These are phyloP conservation scores for Megalops cyprinoides DNA, from an alignment of 2,797 vertebrate genomes.

Conservation along the genomic window DNA sequence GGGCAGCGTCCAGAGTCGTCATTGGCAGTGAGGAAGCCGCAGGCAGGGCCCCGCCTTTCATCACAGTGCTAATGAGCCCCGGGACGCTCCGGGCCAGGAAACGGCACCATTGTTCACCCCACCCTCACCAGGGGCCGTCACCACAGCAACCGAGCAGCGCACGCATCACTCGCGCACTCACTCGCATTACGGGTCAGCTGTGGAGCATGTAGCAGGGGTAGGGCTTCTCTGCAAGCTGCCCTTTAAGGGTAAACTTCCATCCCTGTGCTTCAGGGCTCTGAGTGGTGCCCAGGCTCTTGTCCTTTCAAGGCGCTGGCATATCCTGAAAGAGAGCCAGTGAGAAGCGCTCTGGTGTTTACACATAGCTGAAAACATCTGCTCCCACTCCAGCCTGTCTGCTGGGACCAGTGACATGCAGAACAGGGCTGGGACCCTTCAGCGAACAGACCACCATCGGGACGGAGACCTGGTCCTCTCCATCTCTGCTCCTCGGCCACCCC, in stretches of 20 bases:
- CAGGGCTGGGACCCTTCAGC: not conserved
- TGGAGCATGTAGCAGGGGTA: slow-evolving; percentile 26
- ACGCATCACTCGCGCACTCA: not conserved
- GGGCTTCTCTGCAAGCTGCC: slow-evolving; percentile 33
- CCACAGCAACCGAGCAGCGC: slow-evolving; percentile 41
- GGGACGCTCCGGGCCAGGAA: slow-evolving; percentile 68
- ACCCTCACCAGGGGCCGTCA: slow-evolving; percentile 56
- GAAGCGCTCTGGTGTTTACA: slow-evolving; percentile 45
- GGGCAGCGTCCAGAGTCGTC: slow-evolving; percentile 9
- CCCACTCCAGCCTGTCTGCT: slow-evolving; percentile 43
- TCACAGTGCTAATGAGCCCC: slow-evolving; percentile 71
- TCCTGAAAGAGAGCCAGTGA: slow-evolving; percentile 44
- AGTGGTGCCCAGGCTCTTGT: slow-evolving; percentile 32
- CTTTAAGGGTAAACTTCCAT: slow-evolving; percentile 36
- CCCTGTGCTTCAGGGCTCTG: slow-evolving; percentile 43
- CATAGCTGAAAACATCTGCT: slow-evolving; percentile 50
- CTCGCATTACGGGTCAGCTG: not conserved
- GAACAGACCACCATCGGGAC: not conserved
- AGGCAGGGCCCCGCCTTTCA: slow-evolving; percentile 71
- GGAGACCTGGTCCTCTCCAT: not conserved
- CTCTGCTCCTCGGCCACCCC: slow-evolving; percentile 52
- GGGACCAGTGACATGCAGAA: slow-evolving; percentile 36
- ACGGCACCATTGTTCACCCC: slow-evolving; percentile 66
- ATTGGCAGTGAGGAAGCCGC: slow-evolving; percentile 68
- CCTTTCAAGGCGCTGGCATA: slow-evolving; percentile 13